A percentile compares a stretch with the other conserved stretches of the same genome.
Evolutionary conservation across 2,888 invertebrate genomes (phyloP).

Genomic region (Silvanus unidentatus): DNA sequence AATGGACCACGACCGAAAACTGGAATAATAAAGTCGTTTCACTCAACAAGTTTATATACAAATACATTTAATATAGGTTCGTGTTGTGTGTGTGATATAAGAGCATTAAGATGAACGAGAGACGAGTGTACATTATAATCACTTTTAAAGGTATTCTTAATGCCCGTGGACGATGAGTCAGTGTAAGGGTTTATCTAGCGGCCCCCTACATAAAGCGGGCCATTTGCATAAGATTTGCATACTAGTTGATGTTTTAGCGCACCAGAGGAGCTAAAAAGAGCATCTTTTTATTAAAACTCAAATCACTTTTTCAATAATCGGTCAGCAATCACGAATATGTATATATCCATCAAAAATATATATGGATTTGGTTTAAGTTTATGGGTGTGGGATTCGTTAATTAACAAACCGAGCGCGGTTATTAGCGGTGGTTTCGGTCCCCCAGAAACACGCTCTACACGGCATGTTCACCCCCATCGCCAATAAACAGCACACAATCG

Average conservation of each 20-base stretch:
- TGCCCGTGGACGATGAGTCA: slow-evolving; percentile 28
- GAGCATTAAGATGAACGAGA: slow-evolving; percentile 26
- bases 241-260: slow-evolving; percentile 17
- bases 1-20: too few species aligned
- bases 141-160: slow-evolving; percentile 28
- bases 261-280: background rate
- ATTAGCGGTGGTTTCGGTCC: slow-evolving; percentile 37
- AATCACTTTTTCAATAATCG: too few species aligned
- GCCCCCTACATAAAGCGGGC: slow-evolving; percentile 23
- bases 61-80: too few species aligned
- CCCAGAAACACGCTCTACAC: too few species aligned
- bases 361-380: too few species aligned
- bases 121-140: slow-evolving; percentile 26
- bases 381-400: slow-evolving; percentile 37
- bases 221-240: slow-evolving; percentile 33
- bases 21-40: too few species aligned
- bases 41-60: too few species aligned
- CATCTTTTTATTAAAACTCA: background rate
- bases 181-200: slow-evolving; percentile 24
- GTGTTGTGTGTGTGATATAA: slow-evolving; percentile 7
- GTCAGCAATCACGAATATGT: too few species aligned
- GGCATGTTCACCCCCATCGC: slow-evolving; percentile 15
- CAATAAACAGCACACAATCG: slow-evolving; percentile 37
- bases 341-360: too few species aligned
- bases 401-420: slow-evolving; percentile 42